Evolutionary conservation across 1,140 invertebrate species (phyloP), one percentile per base, ranked within the genome.

Genomic region (Ladona fulva): DNA sequence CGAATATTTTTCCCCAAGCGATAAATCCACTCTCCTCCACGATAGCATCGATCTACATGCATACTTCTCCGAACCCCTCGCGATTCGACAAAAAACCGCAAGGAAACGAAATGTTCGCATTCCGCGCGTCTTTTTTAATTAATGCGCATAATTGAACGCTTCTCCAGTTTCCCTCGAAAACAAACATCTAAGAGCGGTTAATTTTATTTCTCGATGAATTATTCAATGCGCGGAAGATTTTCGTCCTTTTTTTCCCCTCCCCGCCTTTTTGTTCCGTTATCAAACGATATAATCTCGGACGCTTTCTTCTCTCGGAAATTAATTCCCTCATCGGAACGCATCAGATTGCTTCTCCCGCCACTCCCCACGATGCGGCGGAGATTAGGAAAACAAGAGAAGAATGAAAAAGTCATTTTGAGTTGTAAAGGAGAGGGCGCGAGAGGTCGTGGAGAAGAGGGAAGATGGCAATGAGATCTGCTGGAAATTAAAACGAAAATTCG

Each of bases 331-430:
- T 66, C 52, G 52, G 3, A 66, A 66, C 52, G 52, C 52, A 66
- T 66, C 52, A 66, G 52, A 66, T 66, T 66, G n/a, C 52, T 66
- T 66, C 52, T 12, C 52, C n/a, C 44, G 10, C 44, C 44, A 19
- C 19, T 19, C 44, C 52, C 12, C 12, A 66, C 52, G 52, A 66
- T 66, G 52, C 52, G 52, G 52, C 3, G 52, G 8, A 66, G 52
- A 66, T 66, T 66, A 66, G 3, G 52, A 66, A 66, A 66, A 66
- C 52, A 66, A 66, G 52, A 66, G 52, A 66, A 66, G 52, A 66
- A 66, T 66, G 52, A 66, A 66, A 66, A 66, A 66, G 52, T 66
- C 52, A 66, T 66, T 66, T 66, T 66, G 52, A 52, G 44, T 52
- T 52, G 44, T 52, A 52, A 52, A 52, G 19, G 44, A 66, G 52